phyloP scores from a whole-genome alignment of 2,888 invertebrate genomes.

The Protonemura montana region DNA sequence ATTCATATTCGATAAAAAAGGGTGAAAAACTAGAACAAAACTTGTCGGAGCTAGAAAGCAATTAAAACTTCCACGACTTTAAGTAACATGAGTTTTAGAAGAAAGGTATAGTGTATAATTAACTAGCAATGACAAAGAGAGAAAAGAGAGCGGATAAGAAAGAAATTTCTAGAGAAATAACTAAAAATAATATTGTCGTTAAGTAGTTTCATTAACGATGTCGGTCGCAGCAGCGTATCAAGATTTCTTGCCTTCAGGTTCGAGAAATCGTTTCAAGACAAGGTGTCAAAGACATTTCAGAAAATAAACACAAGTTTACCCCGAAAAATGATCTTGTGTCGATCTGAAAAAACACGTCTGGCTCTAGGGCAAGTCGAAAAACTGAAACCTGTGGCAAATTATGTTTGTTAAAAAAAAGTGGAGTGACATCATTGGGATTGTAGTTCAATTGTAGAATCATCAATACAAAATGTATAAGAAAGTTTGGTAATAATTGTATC shows the following conservation, averaged over 20 bases:
- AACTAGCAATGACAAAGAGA: neutral
- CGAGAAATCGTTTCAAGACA: neutral
- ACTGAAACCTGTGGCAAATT: no score
- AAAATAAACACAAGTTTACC: neutral
- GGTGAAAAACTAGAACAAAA: neutral
- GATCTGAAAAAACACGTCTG: no score
- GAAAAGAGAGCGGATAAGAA: neutral
- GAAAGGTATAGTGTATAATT: neutral
- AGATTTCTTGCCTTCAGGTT: no score
- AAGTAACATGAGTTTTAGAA: neutral
- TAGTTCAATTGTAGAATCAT: no score
- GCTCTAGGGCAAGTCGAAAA: no score
- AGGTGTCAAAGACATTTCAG: neutral
- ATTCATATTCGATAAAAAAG: neutral
- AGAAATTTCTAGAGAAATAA: neutral
- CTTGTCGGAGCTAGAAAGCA: neutral
- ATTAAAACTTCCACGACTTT: slow-evolving; percentile 25
- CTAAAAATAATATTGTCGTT: neutral
- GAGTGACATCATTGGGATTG: no score
- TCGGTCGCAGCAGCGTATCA: neutral
- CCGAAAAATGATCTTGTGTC: no score
- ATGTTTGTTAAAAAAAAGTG: no score
- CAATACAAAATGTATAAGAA: no score
- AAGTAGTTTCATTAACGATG: neutral
- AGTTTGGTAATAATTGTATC: no score